Evolutionary conservation across 1,140 invertebrate species (phyloP).

Genomic region (Panagrolaimus sp.): DNA sequence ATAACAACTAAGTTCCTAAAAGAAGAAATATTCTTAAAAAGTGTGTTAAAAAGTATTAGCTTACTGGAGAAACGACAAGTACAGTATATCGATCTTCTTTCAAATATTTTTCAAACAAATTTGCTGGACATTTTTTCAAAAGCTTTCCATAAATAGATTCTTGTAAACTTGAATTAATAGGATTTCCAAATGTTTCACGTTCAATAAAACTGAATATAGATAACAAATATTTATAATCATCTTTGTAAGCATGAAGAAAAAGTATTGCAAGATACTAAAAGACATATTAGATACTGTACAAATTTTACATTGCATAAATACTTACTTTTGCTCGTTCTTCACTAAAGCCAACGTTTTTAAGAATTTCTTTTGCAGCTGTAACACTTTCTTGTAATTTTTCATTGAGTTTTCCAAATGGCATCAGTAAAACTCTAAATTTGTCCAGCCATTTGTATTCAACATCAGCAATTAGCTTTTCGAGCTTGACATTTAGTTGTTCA

Average conservation of each 20-base stretch:
- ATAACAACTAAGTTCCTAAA: constrained; percentile 26
- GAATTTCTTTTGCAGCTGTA: no score
- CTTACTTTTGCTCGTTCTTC: no score
- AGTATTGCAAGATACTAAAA: neutral
- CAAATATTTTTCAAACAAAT: neutral
- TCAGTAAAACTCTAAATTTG: neutral
- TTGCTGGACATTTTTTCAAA: neutral
- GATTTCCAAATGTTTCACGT: neutral
- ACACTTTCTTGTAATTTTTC: no score
- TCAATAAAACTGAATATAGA: neutral
- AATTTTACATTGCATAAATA: no score
- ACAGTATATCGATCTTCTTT: constrained; percentile 1
- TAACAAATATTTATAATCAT: neutral
- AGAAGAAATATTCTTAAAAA: neutral
- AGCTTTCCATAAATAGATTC: neutral
- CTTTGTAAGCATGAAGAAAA: neutral
- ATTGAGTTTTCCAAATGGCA: neutral
- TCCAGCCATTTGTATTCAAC: neutral
- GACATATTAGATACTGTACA: neutral
- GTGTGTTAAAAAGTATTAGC: neutral
- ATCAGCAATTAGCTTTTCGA: neutral
- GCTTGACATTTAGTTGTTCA: neutral
- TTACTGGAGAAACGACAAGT: neutral
- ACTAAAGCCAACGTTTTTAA: no score
- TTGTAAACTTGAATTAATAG: neutral